Conservation (phyloP, 2,888 invertebrate species). For the Thymelicus acteon region DNA sequence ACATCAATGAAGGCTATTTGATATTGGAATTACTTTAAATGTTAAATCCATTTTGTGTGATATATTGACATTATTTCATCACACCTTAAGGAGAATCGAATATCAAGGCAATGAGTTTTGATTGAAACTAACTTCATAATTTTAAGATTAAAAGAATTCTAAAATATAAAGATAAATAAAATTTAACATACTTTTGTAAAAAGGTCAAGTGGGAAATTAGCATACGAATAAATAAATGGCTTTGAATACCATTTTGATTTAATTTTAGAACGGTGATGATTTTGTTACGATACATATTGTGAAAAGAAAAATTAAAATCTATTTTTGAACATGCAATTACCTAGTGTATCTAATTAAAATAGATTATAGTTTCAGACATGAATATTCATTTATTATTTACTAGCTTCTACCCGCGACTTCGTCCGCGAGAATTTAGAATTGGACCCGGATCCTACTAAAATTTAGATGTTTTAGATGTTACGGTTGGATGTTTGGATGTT, state of each 20-base stretch:
- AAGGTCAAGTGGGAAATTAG: slow-evolving; percentile 43
- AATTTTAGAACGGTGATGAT: background rate
- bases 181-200: slow-evolving; percentile 38
- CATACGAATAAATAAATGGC: slow-evolving; percentile 34
- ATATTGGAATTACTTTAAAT: slow-evolving; percentile 28
- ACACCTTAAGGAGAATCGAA: slow-evolving; percentile 31
- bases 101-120: slow-evolving; percentile 39
- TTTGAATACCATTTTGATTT: background rate
- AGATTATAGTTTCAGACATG: too few relatives aligned
- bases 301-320: background rate
- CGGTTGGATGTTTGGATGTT: too few relatives aligned
- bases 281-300: background rate
- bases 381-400: too few relatives aligned
- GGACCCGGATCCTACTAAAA: too few relatives aligned
- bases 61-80: slow-evolving; percentile 14
- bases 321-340: too few relatives aligned
- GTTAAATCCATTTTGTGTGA: slow-evolving; percentile 24
- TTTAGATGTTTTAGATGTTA: too few relatives aligned
- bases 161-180: slow-evolving; percentile 20
- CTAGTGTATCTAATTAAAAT: too few relatives aligned
- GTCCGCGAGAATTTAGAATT: too few relatives aligned
- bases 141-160: slow-evolving; percentile 1
- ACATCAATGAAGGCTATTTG: slow-evolving; percentile 39
- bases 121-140: slow-evolving; percentile 7
- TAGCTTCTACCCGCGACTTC: too few relatives aligned